Base-by-base conservation (phyloP, 2,113 vertebrate genomes). In the Labeo rohita region DNA sequence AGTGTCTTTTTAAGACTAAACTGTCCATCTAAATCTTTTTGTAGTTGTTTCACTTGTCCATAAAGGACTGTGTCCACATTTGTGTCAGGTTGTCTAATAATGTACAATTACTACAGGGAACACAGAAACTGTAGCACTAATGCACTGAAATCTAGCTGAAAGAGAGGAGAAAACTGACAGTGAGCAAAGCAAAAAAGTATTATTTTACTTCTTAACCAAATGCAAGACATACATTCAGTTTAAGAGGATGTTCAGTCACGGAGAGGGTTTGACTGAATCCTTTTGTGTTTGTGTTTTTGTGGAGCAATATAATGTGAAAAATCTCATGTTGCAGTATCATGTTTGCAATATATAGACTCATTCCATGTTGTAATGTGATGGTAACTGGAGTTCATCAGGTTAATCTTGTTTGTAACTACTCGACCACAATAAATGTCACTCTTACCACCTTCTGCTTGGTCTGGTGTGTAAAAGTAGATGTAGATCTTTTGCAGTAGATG, bases 401-500 rank as follows among this genome's bases (percentile, higher is more conserved):
- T 49, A 49, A 49, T 72, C 68, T 43, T 2, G 36, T 72, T 72
- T 72, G 36, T 43, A 72, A 72, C 3, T 4, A 75, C 72, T 75
- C n/a, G 0, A 75, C 45, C 21, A 49, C 45, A 75, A 75, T 75
- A 75, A 75, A 75, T 23, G 43, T 49, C n/a, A 49, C 72, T 75
- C 72, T 75, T 23, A 28, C 10, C 72, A 8, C 43, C 12, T 75
- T 75, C 21, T 49, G n/a, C 21, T 49, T 75, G n/a, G 72, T 49
- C 11, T 75, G 45, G 21, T 49, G 12, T 75, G 63, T 34, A 66
- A 66, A 23, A n/a, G 56, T 59, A n/a, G 56, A n/a, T n/a, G 56
- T 61, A n/a, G 56, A 3, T n/a, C 56, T 61, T 1, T 75, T 75
- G 1, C 47, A 73, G 23, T 23, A 49, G 1, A 72, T n/a, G 10